phyloP scores from a whole-genome alignment of 2,797 vertebrate species.

The Mastacembelus armatus region DNA sequence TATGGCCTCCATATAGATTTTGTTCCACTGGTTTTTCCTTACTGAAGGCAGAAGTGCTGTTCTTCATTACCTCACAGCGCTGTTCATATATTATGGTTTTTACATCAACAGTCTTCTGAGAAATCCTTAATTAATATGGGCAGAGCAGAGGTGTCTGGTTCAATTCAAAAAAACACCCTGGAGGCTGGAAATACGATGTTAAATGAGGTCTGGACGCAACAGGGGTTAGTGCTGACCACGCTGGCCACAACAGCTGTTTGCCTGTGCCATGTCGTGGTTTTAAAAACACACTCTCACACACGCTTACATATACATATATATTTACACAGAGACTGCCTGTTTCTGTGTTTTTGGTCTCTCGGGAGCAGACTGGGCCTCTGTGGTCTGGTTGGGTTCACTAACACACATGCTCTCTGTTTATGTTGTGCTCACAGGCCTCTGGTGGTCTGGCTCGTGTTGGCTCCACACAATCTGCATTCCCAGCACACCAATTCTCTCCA shows the following conservation, averaged over 20 bases:
- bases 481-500: not conserved
- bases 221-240: slow-evolving; percentile 67
- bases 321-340: slow-evolving; percentile 30
- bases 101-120: slow-evolving; percentile 41
- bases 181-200: slow-evolving; percentile 46
- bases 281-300: slow-evolving; percentile 66
- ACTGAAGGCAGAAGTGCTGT: slow-evolving; percentile 28
- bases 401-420: slow-evolving; percentile 76
- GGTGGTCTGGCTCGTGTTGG: slow-evolving; percentile 59
- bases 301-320: slow-evolving; percentile 39
- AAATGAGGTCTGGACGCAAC: slow-evolving; percentile 47
- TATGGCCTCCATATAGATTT: slow-evolving; percentile 2
- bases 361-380: slow-evolving; percentile 47
- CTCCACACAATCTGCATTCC: slow-evolving; percentile 34
- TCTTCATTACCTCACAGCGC: slow-evolving; percentile 17
- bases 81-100: slow-evolving; percentile 29
- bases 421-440: slow-evolving; percentile 57
- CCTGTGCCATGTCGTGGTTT: slow-evolving; percentile 69
- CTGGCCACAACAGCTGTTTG: slow-evolving; percentile 61
- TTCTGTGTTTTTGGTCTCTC: slow-evolving; percentile 59
- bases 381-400: slow-evolving; percentile 59
- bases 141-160: slow-evolving; percentile 53
- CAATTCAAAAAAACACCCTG: slow-evolving; percentile 40
- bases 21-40: slow-evolving; percentile 11
- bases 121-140: slow-evolving; percentile 60